Conservation (phyloP, 2,113 vertebrate species). For the Opisthocomus hoazin region DNA sequence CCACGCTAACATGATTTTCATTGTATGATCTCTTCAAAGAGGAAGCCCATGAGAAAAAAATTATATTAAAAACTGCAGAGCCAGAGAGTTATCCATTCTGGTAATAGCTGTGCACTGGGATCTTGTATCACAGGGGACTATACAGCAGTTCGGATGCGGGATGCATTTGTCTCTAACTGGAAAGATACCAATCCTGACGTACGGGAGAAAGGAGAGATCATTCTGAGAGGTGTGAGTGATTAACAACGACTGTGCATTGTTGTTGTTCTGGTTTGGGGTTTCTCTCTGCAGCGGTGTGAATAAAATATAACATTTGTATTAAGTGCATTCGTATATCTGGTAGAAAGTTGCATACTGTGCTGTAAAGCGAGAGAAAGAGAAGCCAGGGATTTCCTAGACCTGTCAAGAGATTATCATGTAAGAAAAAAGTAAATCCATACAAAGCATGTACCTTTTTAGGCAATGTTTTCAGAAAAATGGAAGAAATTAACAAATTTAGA, state of each 20-base stretch:
- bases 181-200: constrained; percentile 78
- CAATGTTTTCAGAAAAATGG: background rate
- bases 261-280: background rate
- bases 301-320: constrained; percentile 91
- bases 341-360: constrained; percentile 81
- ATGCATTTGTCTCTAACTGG: constrained; percentile 60
- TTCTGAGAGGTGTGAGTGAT: constrained; percentile 88
- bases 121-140: background rate
- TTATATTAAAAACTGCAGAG: background rate
- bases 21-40: background rate
- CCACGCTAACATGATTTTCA: background rate
- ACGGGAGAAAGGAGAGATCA: constrained; percentile 81
- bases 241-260: constrained; percentile 82
- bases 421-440: background rate
- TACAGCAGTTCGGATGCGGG: constrained; percentile 39
- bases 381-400: constrained; percentile 65
- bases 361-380: constrained; percentile 82
- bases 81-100: background rate
- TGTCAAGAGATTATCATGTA: background rate
- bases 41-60: background rate
- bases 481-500: background rate
- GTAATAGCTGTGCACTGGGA: background rate
- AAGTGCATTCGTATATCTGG: constrained; percentile 67
- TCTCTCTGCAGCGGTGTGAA: constrained; percentile 85
- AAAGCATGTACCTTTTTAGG: background rate